These are phyloP conservation scores for Dorcus parallelipipedus DNA, from an alignment of 2,888 invertebrate species.

Conservation along the genomic window DNA sequence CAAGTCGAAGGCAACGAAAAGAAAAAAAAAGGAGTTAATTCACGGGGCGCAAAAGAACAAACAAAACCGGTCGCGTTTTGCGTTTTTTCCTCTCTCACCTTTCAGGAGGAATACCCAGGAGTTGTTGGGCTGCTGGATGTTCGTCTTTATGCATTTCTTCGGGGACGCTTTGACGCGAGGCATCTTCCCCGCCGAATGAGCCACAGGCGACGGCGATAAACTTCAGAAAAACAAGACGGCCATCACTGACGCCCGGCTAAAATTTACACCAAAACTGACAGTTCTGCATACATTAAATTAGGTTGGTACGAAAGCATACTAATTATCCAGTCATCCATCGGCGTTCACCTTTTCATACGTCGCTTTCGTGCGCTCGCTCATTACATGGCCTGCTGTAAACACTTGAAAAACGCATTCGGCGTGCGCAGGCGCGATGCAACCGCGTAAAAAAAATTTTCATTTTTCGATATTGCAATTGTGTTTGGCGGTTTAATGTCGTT, in stretches of 20 bases:
- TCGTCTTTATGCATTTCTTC: conserved; percentile 52
- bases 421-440: conserved; percentile 1
- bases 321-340: conserved; percentile 4
- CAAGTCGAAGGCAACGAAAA: neutral
- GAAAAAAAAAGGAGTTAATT: neutral
- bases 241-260: conserved; percentile 33
- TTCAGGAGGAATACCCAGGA: conserved; percentile 67
- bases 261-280: conserved; percentile 33
- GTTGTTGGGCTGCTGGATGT: conserved; percentile 59
- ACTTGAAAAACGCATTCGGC: neutral
- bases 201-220: neutral
- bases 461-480: conserved; percentile 7
- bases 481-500: conserved; percentile 2
- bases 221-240: conserved; percentile 3
- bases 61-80: conserved; percentile 7
- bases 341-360: neutral
- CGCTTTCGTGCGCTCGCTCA: neutral
- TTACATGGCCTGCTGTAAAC: conserved; percentile 2
- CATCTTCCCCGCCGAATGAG: conserved; percentile 41
- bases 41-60: conserved; percentile 6
- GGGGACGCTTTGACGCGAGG: conserved; percentile 57
- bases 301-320: conserved; percentile 19
- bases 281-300: conserved; percentile 21
- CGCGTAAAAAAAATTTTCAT: neutral
- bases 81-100: conserved; percentile 49